Evolutionary conservation across 2,888 invertebrate genomes (phyloP).

Genomic region (Schrankia costaestrigalis): DNA sequence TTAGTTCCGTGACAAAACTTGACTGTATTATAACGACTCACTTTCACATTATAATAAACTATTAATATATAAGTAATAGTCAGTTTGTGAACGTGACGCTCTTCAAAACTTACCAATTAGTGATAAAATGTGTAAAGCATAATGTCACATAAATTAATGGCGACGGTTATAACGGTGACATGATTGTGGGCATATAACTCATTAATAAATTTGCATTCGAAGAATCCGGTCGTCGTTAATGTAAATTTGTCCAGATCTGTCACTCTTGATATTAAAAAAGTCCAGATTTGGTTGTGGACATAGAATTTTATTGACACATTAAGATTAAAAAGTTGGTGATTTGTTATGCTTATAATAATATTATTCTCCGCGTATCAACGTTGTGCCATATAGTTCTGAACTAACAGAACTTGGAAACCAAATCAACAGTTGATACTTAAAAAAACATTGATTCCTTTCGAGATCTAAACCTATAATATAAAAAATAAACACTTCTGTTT

Average conservation of each 20-base stretch:
- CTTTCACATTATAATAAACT: too few species aligned
- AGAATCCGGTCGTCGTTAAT: constrained; percentile 21
- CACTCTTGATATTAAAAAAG: constrained; percentile 2
- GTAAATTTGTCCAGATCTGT: constrained; percentile 2
- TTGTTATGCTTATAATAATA: constrained; percentile 1
- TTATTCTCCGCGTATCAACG: too few species aligned
- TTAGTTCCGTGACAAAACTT: too few species aligned
- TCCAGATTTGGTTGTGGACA: constrained; percentile 1
- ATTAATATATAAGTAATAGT: too few species aligned
- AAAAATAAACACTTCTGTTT: too few species aligned
- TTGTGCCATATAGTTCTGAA: too few species aligned
- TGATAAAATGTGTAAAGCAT: constrained; percentile 14
- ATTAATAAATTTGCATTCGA: constrained; percentile 27
- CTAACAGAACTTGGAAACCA: too few species aligned
- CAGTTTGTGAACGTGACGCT: constrained; percentile 1
- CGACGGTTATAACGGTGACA: constrained; percentile 31
- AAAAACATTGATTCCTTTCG: too few species aligned
- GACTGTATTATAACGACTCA: too few species aligned
- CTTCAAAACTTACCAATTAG: constrained; percentile 6
- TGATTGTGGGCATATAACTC: constrained; percentile 24
- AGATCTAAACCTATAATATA: too few species aligned
- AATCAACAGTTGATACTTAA: too few species aligned
- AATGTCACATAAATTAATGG: constrained; percentile 20
- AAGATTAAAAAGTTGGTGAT: constrained; percentile 6
- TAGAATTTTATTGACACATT: constrained; percentile 6